Conservation (phyloP, 2,888 invertebrate species). For the Brenthis daphne region DNA sequence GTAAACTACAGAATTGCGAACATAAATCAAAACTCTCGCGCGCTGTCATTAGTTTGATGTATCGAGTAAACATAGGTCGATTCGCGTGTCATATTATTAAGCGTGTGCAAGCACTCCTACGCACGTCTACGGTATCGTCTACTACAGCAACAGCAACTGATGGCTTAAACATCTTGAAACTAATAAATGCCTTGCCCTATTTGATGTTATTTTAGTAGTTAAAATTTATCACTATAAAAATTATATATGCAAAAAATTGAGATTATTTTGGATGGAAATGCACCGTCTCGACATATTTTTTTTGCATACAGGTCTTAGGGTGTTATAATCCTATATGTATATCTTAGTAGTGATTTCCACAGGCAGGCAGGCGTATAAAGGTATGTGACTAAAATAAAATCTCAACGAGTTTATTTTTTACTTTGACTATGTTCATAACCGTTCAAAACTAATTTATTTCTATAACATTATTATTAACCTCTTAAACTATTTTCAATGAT, state of each 20-base stretch:
- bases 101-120: conserved; percentile 34
- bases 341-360: too few species aligned
- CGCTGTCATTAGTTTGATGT: conserved; percentile 43
- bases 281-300: background rate
- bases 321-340: too few species aligned
- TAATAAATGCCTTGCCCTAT: background rate
- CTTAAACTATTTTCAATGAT: conserved; percentile 12
- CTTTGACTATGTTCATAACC: background rate
- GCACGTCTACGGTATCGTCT: conserved; percentile 39
- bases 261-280: background rate
- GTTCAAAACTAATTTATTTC: conserved; percentile 21
- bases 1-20: conserved; percentile 14
- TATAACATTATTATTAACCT: conserved; percentile 3
- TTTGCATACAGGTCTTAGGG: background rate
- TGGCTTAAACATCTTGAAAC: background rate
- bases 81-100: conserved; percentile 34
- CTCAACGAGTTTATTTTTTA: background rate
- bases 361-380: background rate
- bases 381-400: background rate
- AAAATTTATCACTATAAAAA: background rate
- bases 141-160: conserved; percentile 4
- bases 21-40: conserved; percentile 40
- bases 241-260: background rate
- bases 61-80: conserved; percentile 38
- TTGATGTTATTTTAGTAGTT: background rate